A percentile compares a stretch with the other conserved stretches of the same genome.
Conservation (phyloP, 2,113 vertebrate genomes). For the Meles meles region DNA sequence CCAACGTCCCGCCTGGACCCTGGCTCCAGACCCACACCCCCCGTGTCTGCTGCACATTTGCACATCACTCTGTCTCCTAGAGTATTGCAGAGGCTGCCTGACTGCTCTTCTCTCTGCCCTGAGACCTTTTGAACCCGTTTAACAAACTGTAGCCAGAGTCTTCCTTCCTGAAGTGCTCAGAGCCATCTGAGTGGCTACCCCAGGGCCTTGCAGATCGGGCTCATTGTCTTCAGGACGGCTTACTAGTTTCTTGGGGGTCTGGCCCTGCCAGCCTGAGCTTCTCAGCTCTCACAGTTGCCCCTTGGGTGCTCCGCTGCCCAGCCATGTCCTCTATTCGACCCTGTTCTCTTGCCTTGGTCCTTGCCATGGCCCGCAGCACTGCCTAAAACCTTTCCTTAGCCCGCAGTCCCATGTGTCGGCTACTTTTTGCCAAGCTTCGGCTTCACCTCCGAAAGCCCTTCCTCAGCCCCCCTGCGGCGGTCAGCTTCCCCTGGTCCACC, state of each 20-base stretch:
- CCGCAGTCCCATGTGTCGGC: not conserved
- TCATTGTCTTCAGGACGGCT: accelerated
- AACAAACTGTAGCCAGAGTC: not conserved
- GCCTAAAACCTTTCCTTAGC: not conserved
- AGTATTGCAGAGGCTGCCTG: accelerated
- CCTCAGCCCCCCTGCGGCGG: accelerated
- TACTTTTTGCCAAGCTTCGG: too few relatives aligned
- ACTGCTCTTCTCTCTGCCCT: not conserved
- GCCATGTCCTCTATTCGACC: accelerated
- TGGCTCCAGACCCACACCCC: not conserved
- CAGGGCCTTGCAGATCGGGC: accelerated
- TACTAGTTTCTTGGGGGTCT: accelerated
- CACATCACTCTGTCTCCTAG: accelerated
- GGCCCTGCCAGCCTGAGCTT: not conserved
- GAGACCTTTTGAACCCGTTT: accelerated
- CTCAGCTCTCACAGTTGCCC: accelerated
- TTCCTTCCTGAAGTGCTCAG: not conserved
- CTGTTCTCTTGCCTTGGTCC: not conserved
- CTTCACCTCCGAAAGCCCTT: not conserved
- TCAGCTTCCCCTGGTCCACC: accelerated
- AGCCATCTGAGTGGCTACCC: not conserved
- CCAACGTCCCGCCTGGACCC: not conserved
- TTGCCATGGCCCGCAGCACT: accelerated
- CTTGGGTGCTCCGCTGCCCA: accelerated
- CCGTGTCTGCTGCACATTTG: accelerated